Evolutionary conservation across 2,113 vertebrate species (phyloP), one percentile per base, ranked within the genome.

Genomic region (Phalacrocorax pelagicus): DNA sequence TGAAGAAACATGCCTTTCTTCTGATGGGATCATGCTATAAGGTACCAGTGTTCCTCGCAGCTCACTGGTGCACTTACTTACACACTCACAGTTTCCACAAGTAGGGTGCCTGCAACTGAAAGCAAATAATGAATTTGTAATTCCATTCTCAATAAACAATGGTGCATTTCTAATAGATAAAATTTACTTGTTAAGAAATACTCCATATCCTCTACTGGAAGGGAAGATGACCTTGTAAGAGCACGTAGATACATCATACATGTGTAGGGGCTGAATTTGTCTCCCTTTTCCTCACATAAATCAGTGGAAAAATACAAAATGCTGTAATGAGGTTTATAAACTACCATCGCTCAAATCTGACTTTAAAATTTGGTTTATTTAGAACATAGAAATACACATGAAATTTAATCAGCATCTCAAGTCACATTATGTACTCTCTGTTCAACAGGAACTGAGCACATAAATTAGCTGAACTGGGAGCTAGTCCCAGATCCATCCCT

Each of bases 321-420:
- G 83, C 94, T 90, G 88, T 97, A 97, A 97, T 88, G 96, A 96
- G 85, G 81, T 82, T 96, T 97, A 96, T 96, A 96, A 97, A 94
- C 96, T 96, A 97, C 97, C 96, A 91, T 86, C 66, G 92, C 97
- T 96, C 88, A 95, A 96, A 97, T 98, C 97, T 98, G 96, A 97
- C 97, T 98, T 98, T 98, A 98, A 98, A 98, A 98, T 98, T 96
- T 78, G 75, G 92, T 96, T 97, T 98, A 97, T 98, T 97, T 97
- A 97, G 97, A 98, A 97, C 94, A 79, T 44, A 92, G 95, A 92
- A 93, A 92, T 80, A 93, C 94, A 96, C 71, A 97, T 97, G 95
- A 97, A 98, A 98, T 98, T 97, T 97, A 97, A 91, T 97, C 96
- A 97, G 96, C 91, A 95, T 91, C 96, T 97, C 82, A 88, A 97